Percentiles rank a stretch among this genome's conserved stretches.
Evolutionary conservation across 2,797 vertebrate species (phyloP).

Genomic region (Rachycentron canadum): DNA sequence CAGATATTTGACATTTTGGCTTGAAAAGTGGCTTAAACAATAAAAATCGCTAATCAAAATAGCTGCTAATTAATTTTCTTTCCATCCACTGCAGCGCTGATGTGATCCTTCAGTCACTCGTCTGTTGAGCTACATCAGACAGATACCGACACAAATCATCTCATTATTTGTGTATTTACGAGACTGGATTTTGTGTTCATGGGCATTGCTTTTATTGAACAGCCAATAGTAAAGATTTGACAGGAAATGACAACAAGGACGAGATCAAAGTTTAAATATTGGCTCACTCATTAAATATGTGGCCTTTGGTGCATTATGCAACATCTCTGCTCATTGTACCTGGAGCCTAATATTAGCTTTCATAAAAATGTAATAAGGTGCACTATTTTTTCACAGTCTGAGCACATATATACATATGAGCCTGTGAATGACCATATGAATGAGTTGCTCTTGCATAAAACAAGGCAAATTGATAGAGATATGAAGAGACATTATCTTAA

Average conservation of each 20-base stretch:
- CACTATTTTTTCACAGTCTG: not conserved
- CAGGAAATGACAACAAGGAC: not conserved
- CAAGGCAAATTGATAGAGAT: constrained; percentile 1
- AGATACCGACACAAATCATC: not conserved
- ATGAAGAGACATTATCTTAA: not conserved
- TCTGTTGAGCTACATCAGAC: not conserved
- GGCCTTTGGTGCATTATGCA: not conserved
- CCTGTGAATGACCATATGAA: not conserved
- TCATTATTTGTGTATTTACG: not conserved
- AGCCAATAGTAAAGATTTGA: not conserved
- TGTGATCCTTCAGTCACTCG: not conserved
- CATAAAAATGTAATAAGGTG: not conserved
- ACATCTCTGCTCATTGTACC: not conserved
- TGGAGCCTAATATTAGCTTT: not conserved
- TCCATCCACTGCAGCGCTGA: not conserved
- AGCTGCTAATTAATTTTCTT: not conserved
- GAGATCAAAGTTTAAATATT: not conserved
- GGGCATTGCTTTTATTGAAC: not conserved
- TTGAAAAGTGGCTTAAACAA: not conserved
- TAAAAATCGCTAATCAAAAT: not conserved
- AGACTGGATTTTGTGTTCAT: not conserved
- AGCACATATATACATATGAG: not conserved
- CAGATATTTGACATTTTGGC: not conserved
- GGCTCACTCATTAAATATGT: not conserved
- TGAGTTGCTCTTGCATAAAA: not conserved